Conservation (phyloP, 2,113 vertebrate species). For the Cariama cristata region DNA sequence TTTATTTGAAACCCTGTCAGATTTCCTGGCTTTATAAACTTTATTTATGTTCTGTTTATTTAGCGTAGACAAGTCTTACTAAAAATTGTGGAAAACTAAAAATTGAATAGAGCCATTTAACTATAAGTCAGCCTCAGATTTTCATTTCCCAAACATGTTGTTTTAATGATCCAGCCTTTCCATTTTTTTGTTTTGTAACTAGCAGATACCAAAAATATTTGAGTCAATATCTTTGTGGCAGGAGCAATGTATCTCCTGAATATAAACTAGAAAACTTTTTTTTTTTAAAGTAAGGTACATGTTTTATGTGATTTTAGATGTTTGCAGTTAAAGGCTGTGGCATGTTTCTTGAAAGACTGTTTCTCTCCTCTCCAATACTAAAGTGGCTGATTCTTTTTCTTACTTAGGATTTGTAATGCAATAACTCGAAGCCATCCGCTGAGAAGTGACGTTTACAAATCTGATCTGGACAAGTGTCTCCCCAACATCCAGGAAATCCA, state of each 20-base stretch:
- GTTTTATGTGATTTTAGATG: neutral
- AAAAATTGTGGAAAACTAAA: neutral
- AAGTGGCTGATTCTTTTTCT: neutral
- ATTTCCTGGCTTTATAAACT: neutral
- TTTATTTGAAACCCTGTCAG: neutral
- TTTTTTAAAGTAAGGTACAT: neutral
- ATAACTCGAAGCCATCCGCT: conserved; percentile 94
- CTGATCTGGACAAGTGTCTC: conserved; percentile 89
- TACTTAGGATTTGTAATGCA: conserved; percentile 86
- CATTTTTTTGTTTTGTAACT: neutral
- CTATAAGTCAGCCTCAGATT: neutral
- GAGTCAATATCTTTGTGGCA: neutral
- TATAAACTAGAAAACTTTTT: neutral
- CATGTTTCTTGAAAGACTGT: neutral
- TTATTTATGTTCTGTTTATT: neutral
- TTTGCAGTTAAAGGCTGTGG: neutral
- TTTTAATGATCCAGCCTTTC: neutral
- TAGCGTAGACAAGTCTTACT: neutral
- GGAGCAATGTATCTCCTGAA: neutral
- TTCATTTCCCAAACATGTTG: neutral
- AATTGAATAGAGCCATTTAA: neutral
- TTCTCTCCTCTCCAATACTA: neutral
- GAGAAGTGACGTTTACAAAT: conserved; percentile 86
- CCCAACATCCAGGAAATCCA: conserved; percentile 93
- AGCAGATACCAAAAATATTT: neutral